Evolutionary conservation across 2,113 vertebrate genomes (phyloP).

Genomic region (Lamprotornis superbus): DNA sequence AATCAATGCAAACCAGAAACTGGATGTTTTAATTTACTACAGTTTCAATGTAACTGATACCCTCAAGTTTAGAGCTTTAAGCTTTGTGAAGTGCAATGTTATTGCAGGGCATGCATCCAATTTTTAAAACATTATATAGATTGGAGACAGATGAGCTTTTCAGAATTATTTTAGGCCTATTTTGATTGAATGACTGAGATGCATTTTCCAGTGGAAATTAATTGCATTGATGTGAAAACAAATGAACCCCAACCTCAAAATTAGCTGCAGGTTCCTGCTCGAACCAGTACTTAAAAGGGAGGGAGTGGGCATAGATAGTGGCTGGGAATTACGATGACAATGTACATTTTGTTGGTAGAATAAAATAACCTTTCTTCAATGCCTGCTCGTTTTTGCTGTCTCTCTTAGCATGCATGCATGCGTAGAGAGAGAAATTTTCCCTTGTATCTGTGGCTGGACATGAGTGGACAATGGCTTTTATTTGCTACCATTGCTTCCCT

Average conservation of each 20-base stretch:
- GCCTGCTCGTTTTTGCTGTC: neutral
- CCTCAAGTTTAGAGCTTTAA: slow-evolving; percentile 43
- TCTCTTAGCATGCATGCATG: neutral
- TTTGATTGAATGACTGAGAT: slow-evolving; percentile 69
- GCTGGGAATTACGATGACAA: neutral
- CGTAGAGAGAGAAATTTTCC: neutral
- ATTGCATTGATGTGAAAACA: slow-evolving; percentile 72
- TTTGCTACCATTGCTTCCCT: neutral
- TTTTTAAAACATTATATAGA: slow-evolving; percentile 71
- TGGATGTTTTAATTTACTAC: slow-evolving; percentile 55
- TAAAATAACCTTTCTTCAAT: slow-evolving; percentile 4
- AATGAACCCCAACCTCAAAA: slow-evolving; percentile 70
- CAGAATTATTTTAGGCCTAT: slow-evolving; percentile 68
- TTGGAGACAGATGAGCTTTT: slow-evolving; percentile 73
- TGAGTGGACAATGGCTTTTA: neutral
- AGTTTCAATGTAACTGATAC: slow-evolving; percentile 60
- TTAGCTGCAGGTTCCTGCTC: slow-evolving; percentile 57
- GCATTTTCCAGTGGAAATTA: slow-evolving; percentile 72
- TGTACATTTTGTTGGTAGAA: slow-evolving; percentile 5
- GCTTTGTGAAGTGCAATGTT: slow-evolving; percentile 57
- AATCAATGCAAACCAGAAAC: slow-evolving; percentile 56
- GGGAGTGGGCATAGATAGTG: neutral
- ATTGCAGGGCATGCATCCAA: slow-evolving; percentile 68
- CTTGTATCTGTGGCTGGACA: neutral
- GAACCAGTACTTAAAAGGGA: slow-evolving; percentile 5